Evolutionary conservation across 2,113 vertebrate genomes (phyloP).

Genomic region (Gadus macrocephalus): DNA sequence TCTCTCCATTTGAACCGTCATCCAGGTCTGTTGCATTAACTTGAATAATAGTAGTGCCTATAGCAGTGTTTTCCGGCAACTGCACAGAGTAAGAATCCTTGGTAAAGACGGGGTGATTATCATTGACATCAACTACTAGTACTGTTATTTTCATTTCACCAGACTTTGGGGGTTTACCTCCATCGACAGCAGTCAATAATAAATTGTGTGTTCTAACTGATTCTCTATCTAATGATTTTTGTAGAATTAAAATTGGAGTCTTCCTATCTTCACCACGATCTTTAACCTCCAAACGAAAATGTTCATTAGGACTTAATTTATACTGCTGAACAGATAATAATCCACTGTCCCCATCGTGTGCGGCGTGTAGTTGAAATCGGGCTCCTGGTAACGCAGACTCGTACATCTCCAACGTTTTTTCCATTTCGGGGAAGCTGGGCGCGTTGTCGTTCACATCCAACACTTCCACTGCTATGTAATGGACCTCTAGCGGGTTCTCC

Average conservation of each 20-base stretch:
- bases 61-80: slow-evolving; percentile 50
- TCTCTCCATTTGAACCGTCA: slow-evolving; percentile 48
- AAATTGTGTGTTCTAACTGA: slow-evolving; percentile 25
- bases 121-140: slow-evolving; percentile 57
- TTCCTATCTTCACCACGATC: slow-evolving; percentile 50
- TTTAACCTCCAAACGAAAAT: slow-evolving; percentile 57
- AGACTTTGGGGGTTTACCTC: slow-evolving; percentile 50
- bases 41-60: slow-evolving; percentile 41
- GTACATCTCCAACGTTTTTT: slow-evolving; percentile 48
- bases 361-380: slow-evolving; percentile 45
- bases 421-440: slow-evolving; percentile 51
- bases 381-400: slow-evolving; percentile 58
- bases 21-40: slow-evolving; percentile 67
- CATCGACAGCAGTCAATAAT: slow-evolving; percentile 58
- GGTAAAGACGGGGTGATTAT: slow-evolving; percentile 54
- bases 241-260: slow-evolving; percentile 46
- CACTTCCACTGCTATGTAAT: slow-evolving; percentile 60
- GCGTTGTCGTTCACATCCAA: slow-evolving; percentile 64
- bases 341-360: slow-evolving; percentile 53
- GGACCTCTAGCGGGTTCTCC: slow-evolving; percentile 66
- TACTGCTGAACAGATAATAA: slow-evolving; percentile 57
- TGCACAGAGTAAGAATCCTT: slow-evolving; percentile 45
- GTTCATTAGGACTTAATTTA: slow-evolving; percentile 52
- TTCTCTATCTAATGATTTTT: slow-evolving; percentile 59
- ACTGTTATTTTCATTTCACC: slow-evolving; percentile 44